phyloP scores from a whole-genome alignment of 2,797 vertebrate genomes.

The Scolopax rusticola region DNA sequence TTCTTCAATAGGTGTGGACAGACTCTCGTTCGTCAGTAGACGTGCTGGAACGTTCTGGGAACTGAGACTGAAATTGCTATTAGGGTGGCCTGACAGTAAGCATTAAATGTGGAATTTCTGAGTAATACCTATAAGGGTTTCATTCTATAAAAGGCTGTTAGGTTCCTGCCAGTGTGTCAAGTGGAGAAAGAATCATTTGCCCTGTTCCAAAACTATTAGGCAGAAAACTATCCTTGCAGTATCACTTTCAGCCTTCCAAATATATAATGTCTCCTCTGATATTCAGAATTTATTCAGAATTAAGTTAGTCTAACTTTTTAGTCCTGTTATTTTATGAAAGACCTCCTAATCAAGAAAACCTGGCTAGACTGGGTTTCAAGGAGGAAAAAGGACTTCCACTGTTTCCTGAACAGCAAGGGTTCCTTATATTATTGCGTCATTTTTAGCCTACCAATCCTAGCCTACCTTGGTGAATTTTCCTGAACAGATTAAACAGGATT shows the following conservation, averaged over 20 bases:
- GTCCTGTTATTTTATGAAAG: not conserved
- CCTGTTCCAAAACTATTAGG: not conserved
- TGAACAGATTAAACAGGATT: not conserved
- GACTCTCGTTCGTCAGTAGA: not conserved
- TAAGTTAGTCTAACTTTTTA: not conserved
- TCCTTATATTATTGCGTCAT: not conserved
- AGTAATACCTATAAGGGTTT: not conserved
- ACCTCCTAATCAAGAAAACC: not conserved
- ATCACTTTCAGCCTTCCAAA: fast-evolving
- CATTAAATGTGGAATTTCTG: not conserved
- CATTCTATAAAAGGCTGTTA: not conserved
- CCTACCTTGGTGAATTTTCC: not conserved
- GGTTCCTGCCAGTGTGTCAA: not conserved
- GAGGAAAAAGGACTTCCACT: not conserved
- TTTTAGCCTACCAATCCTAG: not conserved
- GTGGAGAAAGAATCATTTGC: not conserved
- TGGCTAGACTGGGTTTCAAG: not conserved
- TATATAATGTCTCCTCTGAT: not conserved
- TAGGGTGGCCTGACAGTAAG: not conserved
- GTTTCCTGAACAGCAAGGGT: not conserved
- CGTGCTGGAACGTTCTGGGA: not conserved
- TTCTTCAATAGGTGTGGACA: not conserved
- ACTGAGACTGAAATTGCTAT: not conserved
- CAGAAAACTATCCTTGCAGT: not conserved
- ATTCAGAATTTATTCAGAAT: not conserved